Conservation (phyloP, 2,113 vertebrate species). For the Speoplatyrhinus poulsoni region DNA sequence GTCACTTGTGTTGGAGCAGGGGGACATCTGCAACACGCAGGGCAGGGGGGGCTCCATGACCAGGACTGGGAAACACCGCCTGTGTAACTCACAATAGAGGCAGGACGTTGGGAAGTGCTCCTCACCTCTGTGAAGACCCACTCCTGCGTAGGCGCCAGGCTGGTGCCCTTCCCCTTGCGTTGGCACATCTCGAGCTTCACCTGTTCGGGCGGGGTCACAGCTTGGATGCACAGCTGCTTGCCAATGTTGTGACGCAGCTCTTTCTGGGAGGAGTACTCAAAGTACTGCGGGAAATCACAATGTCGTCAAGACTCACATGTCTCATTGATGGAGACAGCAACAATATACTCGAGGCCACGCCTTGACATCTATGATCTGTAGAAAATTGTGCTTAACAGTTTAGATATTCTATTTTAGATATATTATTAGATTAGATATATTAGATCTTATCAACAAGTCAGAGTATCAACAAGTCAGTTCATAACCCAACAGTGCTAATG, state of each 20-base stretch:
- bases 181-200: conserved; percentile 81
- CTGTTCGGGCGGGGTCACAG: background rate
- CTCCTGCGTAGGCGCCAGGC: conserved; percentile 78
- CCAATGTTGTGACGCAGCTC: conserved; percentile 94
- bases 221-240: conserved; percentile 89
- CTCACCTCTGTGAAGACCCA: conserved; percentile 88
- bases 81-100: too few species aligned
- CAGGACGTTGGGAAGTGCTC: background rate
- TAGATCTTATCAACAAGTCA: too few species aligned
- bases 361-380: background rate
- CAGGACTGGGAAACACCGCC: too few species aligned
- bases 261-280: conserved; percentile 86
- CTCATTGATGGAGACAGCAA: background rate
- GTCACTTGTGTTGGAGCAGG: too few species aligned
- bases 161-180: conserved; percentile 78
- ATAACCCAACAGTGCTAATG: too few species aligned
- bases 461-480: too few species aligned
- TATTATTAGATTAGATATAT: too few species aligned
- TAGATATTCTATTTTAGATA: too few species aligned
- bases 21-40: too few species aligned
- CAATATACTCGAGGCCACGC: background rate
- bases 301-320: conserved; percentile 15
- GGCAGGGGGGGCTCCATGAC: too few species aligned
- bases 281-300: conserved; percentile 81
- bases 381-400: too few species aligned